Base-by-base conservation (phyloP, 1,140 invertebrate species). In the Drosophila ananassae region DNA sequence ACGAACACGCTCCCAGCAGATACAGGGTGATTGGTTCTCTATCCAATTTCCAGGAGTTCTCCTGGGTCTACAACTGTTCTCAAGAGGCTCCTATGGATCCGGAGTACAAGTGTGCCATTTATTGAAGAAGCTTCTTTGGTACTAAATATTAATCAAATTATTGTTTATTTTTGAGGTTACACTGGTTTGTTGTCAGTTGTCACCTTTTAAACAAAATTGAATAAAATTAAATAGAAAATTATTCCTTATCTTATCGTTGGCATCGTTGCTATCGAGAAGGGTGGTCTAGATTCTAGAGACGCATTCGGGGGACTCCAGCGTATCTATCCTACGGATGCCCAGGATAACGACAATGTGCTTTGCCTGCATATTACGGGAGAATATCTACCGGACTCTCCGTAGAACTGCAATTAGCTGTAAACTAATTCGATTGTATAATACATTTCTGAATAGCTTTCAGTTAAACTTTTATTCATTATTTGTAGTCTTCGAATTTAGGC, bases 31-130 rank as follows among this genome's bases (percentile, higher is more conserved):
- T 97, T 68, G 98, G 97, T 0, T 95, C 98, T 2, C 92, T 99
- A 25, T 96, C 96, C 4, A 99, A 99, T 92, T 94, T 98, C 24
- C 93, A 94, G 56, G 97, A 98, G 79, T 99, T 99, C 92, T 94
- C 97, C 6, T 83, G 81, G 89, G 74, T 91, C 13, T 90, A 73
- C 17, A 83, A 87, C 28, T 91, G 89, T 34, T 64, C 71, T 2
- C 81, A 69, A 32, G 51, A 67, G 28, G 80, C 77, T 3, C 59
- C 52, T 10, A 91, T 91, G 89, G 77, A 91, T 69, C 89, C 89
- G 7, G 76, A 85, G 46, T 83, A 68, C 46, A 91, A 91, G 71
- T 91, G 89, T 25, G 48, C 72, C 37, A 77, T 91, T 3, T 91
- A 85, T 50, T 90, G 71, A 46, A 28, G 6, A 32, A n/a, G 34